phyloP scores from a whole-genome alignment of 2,888 invertebrate genomes.

The Cyclophora punctaria region DNA sequence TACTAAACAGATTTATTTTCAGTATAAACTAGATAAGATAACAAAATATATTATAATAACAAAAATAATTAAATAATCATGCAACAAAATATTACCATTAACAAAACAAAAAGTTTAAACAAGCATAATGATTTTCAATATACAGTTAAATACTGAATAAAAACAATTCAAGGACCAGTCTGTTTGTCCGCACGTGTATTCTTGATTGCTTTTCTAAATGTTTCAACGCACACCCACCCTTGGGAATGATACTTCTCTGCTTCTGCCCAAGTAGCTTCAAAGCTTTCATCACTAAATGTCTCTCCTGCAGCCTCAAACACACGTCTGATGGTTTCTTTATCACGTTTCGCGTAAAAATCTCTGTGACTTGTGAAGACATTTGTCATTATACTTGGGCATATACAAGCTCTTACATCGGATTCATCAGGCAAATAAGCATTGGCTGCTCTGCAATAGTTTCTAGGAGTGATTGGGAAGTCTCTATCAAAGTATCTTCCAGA shows the following conservation, averaged over 20 bases:
- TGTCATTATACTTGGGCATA: conserved; percentile 49
- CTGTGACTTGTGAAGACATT: conserved; percentile 47
- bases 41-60: too few relatives aligned
- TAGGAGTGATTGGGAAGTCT: conserved; percentile 50
- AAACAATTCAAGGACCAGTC: conserved; percentile 1
- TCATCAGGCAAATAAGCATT: conserved; percentile 48
- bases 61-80: too few relatives aligned
- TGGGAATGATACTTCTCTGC: conserved; percentile 64
- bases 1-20: too few relatives aligned
- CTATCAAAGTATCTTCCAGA: conserved; percentile 59
- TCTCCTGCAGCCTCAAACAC: conserved; percentile 73
- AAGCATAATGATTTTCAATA: too few relatives aligned
- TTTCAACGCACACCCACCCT: conserved; percentile 72
- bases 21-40: too few relatives aligned
- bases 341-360: conserved; percentile 53
- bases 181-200: conserved; percentile 11
- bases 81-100: too few relatives aligned
- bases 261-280: conserved; percentile 65
- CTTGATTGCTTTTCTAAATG: conserved; percentile 49
- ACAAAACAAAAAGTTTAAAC: too few relatives aligned
- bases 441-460: conserved; percentile 37
- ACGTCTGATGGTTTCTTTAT: conserved; percentile 43
- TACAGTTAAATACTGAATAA: too few relatives aligned
- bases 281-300: conserved; percentile 60
- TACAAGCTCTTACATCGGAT: conserved; percentile 45